Base-by-base conservation (phyloP, 2,113 vertebrate genomes). In the Orientallactaga bullata region DNA sequence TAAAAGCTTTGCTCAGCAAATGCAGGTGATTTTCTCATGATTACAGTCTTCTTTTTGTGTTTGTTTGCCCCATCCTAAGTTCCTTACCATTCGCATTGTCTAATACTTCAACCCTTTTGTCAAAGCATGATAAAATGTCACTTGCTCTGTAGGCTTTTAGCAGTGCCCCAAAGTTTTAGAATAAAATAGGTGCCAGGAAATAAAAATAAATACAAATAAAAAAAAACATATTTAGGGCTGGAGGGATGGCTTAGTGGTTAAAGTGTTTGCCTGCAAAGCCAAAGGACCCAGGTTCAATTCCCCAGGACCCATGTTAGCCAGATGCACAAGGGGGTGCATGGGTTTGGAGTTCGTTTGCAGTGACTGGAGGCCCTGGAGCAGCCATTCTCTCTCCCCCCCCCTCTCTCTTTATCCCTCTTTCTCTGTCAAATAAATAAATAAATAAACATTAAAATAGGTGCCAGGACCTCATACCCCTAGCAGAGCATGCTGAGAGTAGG, bases 1-100 rank as follows among this genome's bases (percentile, higher is more conserved):
- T 60, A 42, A 94, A 91, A 47, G 18, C 66, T 89, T 89, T 89
- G 74, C 21, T 84, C 65, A 83, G 35, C 61, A 84, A 89, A 93
- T 3, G 11, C 26, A 9, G 11, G 17, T 0, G 10, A 26, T 79
- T 94, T 93, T 68, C 76, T 95, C 81, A 80, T 93, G 89, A 93
- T 51, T 77, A 51, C 6, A 35, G 13, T 82, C 68, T 93, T 90
- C 68, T 85, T 60, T 88, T 89, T 72, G 55, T 85, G 78, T 95
- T 90, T 92, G 58, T 58, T 89, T 94, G 94, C 65, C 65, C 76
- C 42, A 79, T 58, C 81, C 66, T 77, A 68, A 28, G 35, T 55
- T 76, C 16, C 69, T 23, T 55, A 21, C 20, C 1, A 0, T 71
- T 78, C 30, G 79, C 81, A 55, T 35, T 72, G 73, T 24, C 35